phyloP scores from a whole-genome alignment of 2,113 vertebrate genomes.

The Larimichthys polyactis region DNA sequence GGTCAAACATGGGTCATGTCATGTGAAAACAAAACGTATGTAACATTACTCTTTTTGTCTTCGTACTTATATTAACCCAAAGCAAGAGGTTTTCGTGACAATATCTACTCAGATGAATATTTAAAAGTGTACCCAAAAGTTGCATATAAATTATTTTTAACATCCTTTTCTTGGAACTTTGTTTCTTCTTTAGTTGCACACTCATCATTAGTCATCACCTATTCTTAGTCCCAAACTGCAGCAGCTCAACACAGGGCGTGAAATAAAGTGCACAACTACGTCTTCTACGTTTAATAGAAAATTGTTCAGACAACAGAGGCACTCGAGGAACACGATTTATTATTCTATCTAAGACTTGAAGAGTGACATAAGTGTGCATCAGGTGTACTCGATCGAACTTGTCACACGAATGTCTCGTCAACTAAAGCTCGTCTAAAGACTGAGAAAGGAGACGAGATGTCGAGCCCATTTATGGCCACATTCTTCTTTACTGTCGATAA shows the following conservation, averaged over 20 bases:
- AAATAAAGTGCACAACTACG: background rate
- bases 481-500: background rate
- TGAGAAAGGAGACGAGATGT: background rate
- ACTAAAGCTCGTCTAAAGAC: background rate
- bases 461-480: background rate
- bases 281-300: background rate
- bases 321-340: slow-evolving; percentile 9
- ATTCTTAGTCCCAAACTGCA: background rate
- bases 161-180: too few species aligned
- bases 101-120: too few species aligned
- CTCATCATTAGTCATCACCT: too few species aligned
- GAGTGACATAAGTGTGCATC: background rate
- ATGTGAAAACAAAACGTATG: too few species aligned
- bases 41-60: too few species aligned
- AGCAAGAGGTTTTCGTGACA: too few species aligned
- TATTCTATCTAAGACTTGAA: slow-evolving; percentile 2
- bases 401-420: slow-evolving; percentile 7
- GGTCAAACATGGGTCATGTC: too few species aligned
- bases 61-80: too few species aligned
- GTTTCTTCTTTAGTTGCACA: too few species aligned
- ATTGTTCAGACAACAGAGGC: background rate
- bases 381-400: slow-evolving; percentile 3
- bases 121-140: too few species aligned
- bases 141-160: too few species aligned
- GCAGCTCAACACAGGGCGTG: background rate